Conservation (phyloP, 2,888 invertebrate genomes). For the Ornithoptera alexandrae region DNA sequence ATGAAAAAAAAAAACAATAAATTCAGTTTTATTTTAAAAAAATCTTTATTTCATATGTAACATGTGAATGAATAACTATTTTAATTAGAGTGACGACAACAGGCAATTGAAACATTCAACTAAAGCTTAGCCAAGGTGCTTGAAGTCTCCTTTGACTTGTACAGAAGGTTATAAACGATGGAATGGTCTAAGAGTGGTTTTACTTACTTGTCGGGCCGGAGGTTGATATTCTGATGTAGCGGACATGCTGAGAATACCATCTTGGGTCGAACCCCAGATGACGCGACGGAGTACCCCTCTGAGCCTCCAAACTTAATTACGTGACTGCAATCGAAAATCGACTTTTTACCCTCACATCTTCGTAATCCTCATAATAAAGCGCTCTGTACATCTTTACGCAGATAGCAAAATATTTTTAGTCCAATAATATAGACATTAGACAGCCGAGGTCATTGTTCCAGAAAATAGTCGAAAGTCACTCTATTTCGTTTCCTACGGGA, state of each 20-base stretch:
- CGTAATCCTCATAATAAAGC: slow-evolving; percentile 53
- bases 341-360: slow-evolving; percentile 66
- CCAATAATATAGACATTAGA: slow-evolving; percentile 65
- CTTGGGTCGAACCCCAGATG: slow-evolving; percentile 79
- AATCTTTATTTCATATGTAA: slow-evolving; percentile 47
- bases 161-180: not conserved
- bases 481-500: slow-evolving; percentile 61
- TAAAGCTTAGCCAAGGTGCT: not conserved
- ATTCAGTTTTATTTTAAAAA: slow-evolving; percentile 48
- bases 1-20: slow-evolving; percentile 47
- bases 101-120: not conserved
- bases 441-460: slow-evolving; percentile 76
- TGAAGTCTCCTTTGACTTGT: not conserved
- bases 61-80: not conserved
- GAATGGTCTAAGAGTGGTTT: slow-evolving; percentile 8
- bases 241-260: slow-evolving; percentile 79
- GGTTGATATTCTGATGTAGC: slow-evolving; percentile 76
- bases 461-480: slow-evolving; percentile 63
- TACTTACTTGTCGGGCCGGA: slow-evolving; percentile 78
- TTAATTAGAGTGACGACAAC: not conserved
- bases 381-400: slow-evolving; percentile 62
- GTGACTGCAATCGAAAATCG: slow-evolving; percentile 77
- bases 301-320: slow-evolving; percentile 73
- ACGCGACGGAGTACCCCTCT: slow-evolving; percentile 68
- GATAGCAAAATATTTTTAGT: slow-evolving; percentile 73